These are phyloP conservation scores for Rhadinocentrus ornatus DNA, from an alignment of 2,797 vertebrate genomes.

Conservation along the genomic window DNA sequence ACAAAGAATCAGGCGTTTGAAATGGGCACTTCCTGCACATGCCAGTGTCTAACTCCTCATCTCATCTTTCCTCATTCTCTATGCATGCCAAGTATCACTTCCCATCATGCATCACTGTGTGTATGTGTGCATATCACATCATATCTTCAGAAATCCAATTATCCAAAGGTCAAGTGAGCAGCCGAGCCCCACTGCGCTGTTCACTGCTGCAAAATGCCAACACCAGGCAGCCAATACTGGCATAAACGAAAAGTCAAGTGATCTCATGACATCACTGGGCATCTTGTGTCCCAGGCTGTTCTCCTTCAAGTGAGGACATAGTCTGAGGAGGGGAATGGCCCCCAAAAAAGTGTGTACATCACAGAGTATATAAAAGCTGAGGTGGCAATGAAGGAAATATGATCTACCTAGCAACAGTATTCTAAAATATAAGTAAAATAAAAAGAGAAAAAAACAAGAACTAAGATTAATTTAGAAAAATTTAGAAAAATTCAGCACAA, in stretches of 20 bases:
- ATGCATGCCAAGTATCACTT: slow-evolving; percentile 74
- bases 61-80: slow-evolving; percentile 51
- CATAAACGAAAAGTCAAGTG: slow-evolving; percentile 58
- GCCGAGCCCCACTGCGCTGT: slow-evolving; percentile 64
- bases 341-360: slow-evolving; percentile 11
- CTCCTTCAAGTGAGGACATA: slow-evolving; percentile 29
- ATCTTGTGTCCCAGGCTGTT: slow-evolving; percentile 36
- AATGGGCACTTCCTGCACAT: slow-evolving; percentile 12
- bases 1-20: slow-evolving; percentile 22
- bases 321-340: slow-evolving; percentile 20
- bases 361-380: slow-evolving; percentile 31
- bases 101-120: slow-evolving; percentile 69
- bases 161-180: slow-evolving; percentile 82
- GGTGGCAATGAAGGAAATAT: slow-evolving; percentile 4
- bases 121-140: slow-evolving; percentile 67
- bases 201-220: slow-evolving; percentile 79
- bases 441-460: not conserved
- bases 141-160: slow-evolving; percentile 83
- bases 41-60: slow-evolving; percentile 35
- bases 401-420: slow-evolving; percentile 28
- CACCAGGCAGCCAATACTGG: slow-evolving; percentile 58
- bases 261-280: slow-evolving; percentile 57
- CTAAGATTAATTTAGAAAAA: slow-evolving; percentile 1
- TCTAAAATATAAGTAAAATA: too few species aligned
- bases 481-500: not conserved